Evolutionary conservation across 2,888 invertebrate species (phyloP), one percentile per base, ranked within the genome.

Genomic region (Ceratothoa steindachneri): DNA sequence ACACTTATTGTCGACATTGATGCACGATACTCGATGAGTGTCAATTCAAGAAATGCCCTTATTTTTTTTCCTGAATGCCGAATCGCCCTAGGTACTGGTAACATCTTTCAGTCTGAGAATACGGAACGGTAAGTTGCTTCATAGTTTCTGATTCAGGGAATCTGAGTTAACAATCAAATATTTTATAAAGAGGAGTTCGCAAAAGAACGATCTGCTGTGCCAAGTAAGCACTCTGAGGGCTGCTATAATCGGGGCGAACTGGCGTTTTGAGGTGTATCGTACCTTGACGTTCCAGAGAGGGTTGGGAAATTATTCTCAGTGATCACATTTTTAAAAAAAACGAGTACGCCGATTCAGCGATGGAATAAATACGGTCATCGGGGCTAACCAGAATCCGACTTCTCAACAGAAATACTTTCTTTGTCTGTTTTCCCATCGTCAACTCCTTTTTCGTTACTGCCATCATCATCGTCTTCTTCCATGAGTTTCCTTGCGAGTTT

Each of bases 401-500:
- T 41, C 5, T 41, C 41, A 9, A 41, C 41, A 41, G 7, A n/a
- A n/a, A n/a, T 41, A 41, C 15, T 41, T 9, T 72, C 68, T 51
- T 51, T 29, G 15, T 31, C 52, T 74, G 12, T 24, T 5, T 74
- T 30, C 29, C 30, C 31, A 30, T 64, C 41, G 19, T 30, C 66
- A 31, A 28, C 55, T 12, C 30, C 65, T 29, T 85, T 85, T 0
- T 87, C 88, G 0, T 89, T 89, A 0, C 89, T 90, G 0, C 91
- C 93, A 0, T 93, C 93, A 0, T 93, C 93, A 30, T 92, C 92
- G 74, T 96, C 96, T 83, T 95, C 92, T 81, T 93, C 90, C 86
- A 97, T 89, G 80, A 97, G 87, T 85, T 96, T 92, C 81, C 95
- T 88, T 28, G 97, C 96, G 83, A 96, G 85, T 85, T 95, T 93